Evolutionary conservation across 2,888 invertebrate genomes (phyloP).

Genomic region (Nycteola revayana): DNA sequence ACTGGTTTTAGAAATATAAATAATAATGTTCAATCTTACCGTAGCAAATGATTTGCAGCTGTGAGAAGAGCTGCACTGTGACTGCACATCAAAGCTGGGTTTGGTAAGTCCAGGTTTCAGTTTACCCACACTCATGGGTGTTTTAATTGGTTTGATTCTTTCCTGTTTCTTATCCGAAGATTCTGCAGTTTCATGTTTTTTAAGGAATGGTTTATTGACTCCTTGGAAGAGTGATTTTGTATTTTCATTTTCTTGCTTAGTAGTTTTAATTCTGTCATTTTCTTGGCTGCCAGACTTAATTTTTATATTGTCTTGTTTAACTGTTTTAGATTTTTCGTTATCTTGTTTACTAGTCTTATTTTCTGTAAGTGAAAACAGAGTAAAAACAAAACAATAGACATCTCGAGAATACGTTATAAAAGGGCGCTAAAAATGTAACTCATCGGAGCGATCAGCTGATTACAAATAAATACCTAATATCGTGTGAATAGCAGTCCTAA

Average conservation of each 20-base stretch:
- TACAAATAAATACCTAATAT: no score
- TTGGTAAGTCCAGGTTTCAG: conserved; percentile 31
- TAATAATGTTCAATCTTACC: no score
- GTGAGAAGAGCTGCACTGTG: conserved; percentile 58
- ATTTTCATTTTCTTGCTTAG: conserved; percentile 41
- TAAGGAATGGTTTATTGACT: not conserved
- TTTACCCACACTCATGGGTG: conserved; percentile 22
- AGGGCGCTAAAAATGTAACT: no score
- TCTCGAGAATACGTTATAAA: no score
- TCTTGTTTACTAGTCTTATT: conserved; percentile 24
- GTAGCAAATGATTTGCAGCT: conserved; percentile 66
- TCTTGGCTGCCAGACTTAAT: not conserved
- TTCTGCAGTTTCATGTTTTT: conserved; percentile 44
- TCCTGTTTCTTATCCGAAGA: no score
- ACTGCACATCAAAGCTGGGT: conserved; percentile 48
- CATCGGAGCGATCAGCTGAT: no score
- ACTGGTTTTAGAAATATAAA: no score
- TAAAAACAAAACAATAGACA: no score
- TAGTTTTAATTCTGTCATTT: not conserved
- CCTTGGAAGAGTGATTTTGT: not conserved
- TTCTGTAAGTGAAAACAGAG: no score
- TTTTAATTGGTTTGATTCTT: conserved; percentile 33
- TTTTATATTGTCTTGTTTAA: not conserved
- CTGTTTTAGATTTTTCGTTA: not conserved
- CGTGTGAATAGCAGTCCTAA: no score